These are phyloP conservation scores for Balaenoptera acutorostrata DNA, from an alignment of 2,113 vertebrate genomes.

Conservation along the genomic window DNA sequence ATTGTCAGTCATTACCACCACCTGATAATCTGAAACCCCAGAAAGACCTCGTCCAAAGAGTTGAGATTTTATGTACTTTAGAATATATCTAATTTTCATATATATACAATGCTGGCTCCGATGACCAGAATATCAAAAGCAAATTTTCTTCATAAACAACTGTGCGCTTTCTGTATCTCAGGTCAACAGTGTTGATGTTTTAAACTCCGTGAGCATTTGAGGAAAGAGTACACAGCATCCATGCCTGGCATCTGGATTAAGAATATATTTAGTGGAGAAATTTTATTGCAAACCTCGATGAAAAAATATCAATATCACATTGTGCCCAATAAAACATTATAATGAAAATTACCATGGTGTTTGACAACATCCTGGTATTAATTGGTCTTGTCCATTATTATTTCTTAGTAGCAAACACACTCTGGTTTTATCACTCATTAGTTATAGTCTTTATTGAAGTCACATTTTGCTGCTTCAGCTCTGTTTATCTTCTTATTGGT, in stretches of 20 bases:
- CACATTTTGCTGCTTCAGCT: neutral
- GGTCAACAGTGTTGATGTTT: neutral
- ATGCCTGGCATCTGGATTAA: neutral
- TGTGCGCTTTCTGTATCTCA: neutral
- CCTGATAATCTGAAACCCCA: neutral
- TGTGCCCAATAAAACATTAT: conserved; percentile 15
- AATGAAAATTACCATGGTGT: conserved; percentile 26
- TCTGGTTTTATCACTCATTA: neutral
- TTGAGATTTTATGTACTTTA: neutral
- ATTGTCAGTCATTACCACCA: neutral
- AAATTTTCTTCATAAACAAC: neutral
- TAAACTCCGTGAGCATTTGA: neutral
- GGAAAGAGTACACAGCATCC: neutral
- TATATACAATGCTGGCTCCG: neutral
- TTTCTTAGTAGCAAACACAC: conserved; percentile 2
- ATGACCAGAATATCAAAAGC: neutral
- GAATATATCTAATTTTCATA: neutral
- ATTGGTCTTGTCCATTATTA: conserved; percentile 37
- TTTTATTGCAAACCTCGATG: neutral
- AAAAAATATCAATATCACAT: conserved; percentile 27
- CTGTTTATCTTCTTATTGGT: neutral
- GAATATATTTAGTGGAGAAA: conserved; percentile 34
- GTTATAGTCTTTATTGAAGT: conserved; percentile 24
- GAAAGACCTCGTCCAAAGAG: neutral
- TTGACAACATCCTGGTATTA: conserved; percentile 47